These are phyloP conservation scores for Agriopis marginaria DNA, from an alignment of 2,888 invertebrate species.

Conservation along the genomic window DNA sequence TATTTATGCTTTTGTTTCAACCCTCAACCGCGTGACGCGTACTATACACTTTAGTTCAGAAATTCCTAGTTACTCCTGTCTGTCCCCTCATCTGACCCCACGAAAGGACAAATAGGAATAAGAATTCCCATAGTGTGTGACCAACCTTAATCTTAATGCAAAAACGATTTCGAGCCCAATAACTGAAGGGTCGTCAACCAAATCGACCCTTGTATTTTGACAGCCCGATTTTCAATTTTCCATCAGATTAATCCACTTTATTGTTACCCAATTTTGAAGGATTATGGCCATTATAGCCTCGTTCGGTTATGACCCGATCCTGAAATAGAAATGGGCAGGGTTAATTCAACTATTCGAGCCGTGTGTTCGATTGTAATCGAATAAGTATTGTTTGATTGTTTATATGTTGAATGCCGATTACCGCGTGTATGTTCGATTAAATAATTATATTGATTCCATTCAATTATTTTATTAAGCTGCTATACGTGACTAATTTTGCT, in stretches of 20 bases:
- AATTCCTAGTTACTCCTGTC: too few species aligned
- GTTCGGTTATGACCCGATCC: constrained; percentile 28
- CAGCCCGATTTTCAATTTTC: constrained; percentile 40
- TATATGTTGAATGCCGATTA: constrained; percentile 1
- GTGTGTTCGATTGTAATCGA: constrained; percentile 11
- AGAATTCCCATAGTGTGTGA: not conserved
- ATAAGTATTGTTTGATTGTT: not conserved
- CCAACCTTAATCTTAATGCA: constrained; percentile 8
- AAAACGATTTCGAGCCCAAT: constrained; percentile 19
- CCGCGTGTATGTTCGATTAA: not conserved
- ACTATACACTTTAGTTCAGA: not conserved
- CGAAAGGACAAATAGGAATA: too few species aligned
- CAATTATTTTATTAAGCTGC: not conserved
- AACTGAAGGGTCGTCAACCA: constrained; percentile 24
- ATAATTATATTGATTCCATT: not conserved
- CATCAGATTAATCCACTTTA: constrained; percentile 45
- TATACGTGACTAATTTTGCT: too few species aligned
- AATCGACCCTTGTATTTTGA: constrained; percentile 35
- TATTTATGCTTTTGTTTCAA: too few species aligned
- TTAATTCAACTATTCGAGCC: constrained; percentile 14
- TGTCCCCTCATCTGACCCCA: too few species aligned
- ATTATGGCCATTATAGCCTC: constrained; percentile 43
- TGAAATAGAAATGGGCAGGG: constrained; percentile 9
- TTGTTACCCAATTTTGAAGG: constrained; percentile 42
- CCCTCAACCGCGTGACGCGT: not conserved